Base-by-base conservation (phyloP, 2,888 invertebrate genomes). In the Cybosia mesomella region DNA sequence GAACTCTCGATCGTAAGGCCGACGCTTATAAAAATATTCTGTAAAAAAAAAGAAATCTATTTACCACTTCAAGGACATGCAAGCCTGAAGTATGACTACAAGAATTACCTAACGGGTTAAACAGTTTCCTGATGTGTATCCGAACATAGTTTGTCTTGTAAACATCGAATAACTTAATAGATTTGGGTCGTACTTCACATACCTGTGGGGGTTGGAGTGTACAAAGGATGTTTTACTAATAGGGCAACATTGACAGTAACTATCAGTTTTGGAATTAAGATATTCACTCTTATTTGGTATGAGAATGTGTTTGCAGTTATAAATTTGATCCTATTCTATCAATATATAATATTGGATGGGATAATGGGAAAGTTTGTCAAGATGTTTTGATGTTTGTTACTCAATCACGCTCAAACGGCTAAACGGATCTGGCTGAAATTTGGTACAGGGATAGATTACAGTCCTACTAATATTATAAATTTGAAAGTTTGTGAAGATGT, bases 151-250 rank as follows among this genome's bases (percentile, higher is more conserved):
- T 22, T 15, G n/a, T 24, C 9, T 15, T 22, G 32, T 18, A 18
- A 28, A 21, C 28, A 58, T 11, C 1, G 18, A 54, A 59, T 32
- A 54, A 15, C 53, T 43, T 66, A 60, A 60, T 55, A 60, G 24
- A 24, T 54, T 66, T 22, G 54, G 54, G 34, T 54, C 54, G 54
- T 21, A 43, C 57, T 21, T n/a, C 28, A 7, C 58, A 64, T 64
- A 58, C 64, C 21, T 57, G 18, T 54, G n/a, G 39, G 7, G 24
- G 18, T 36, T 55, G n/a, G 34, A 9, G 55, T 39, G 60, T 28
- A 10, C 28, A 61, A 53, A n/a, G 32, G 32, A 53, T 53, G 61
- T 62, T 32, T 21, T 9, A 32, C 32, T 49, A 62, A 62, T 62
- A 32, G 32, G 49, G 32, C 18, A 28, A n/a, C 49, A 15, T 28